Conservation (phyloP, 1,140 invertebrate genomes). For the Drosophila erecta region DNA sequence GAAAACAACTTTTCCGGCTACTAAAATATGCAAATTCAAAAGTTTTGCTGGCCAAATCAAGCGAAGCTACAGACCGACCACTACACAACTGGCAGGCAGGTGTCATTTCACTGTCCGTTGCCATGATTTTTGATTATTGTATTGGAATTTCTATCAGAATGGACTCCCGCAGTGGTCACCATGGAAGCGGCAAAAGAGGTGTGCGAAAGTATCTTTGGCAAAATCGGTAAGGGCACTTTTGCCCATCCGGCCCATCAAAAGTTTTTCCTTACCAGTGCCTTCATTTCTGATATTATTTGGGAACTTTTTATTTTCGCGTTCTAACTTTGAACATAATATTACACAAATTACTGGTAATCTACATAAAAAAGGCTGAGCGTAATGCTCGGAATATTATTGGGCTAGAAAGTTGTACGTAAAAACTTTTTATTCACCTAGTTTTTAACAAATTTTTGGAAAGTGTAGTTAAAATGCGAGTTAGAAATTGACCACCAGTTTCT, state of each 20-base stretch:
- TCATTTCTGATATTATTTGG: conserved; percentile 35
- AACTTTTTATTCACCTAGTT: conserved; percentile 20
- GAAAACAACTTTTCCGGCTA: conserved; percentile 49
- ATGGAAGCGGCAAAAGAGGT: conserved; percentile 32
- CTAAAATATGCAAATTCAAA: conserved; percentile 60
- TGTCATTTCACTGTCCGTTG: conserved; percentile 72
- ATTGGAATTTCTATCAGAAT: conserved; percentile 33
- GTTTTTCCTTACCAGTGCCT: conserved; percentile 33
- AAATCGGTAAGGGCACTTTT: conserved; percentile 34
- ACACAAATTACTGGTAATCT: conserved; percentile 73
- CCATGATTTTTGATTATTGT: conserved; percentile 80
- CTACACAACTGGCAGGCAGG: conserved; percentile 51
- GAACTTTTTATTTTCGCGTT: conserved; percentile 58
- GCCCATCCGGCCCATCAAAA: conserved; percentile 31
- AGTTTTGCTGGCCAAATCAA: conserved; percentile 48
- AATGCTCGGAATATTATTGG: conserved; percentile 20
- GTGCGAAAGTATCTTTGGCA: conserved; percentile 18
- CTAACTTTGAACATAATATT: conserved; percentile 64
- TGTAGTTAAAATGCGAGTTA: neutral
- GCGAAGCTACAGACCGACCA: conserved; percentile 17
- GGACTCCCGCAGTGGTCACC: conserved; percentile 47
- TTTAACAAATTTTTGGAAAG: conserved; percentile 24
- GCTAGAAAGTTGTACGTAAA: neutral
- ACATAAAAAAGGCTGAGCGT: conserved; percentile 41
- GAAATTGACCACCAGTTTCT: neutral